Percentiles rank a stretch among this genome's conserved stretches.
phyloP scores from a whole-genome alignment of 2,888 invertebrate genomes.

The Carpatolechia fugitivella region DNA sequence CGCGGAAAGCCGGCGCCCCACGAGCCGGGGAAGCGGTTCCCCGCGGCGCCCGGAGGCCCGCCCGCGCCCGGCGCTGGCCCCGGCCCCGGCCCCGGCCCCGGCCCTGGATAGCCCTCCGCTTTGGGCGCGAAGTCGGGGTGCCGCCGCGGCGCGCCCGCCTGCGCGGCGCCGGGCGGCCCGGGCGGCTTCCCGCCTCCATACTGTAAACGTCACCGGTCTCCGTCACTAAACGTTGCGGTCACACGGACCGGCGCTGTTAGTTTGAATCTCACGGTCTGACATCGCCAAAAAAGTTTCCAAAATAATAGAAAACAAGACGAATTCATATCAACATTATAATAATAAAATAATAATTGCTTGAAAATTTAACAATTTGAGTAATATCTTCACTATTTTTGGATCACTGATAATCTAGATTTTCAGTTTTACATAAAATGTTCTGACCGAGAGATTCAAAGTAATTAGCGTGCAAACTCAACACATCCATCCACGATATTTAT shows the following conservation, averaged over 20 bases:
- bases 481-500: neutral
- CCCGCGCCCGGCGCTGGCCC: constrained; percentile 24
- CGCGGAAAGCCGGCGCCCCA: constrained; percentile 43
- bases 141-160: constrained; percentile 83
- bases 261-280: neutral
- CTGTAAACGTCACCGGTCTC: constrained; percentile 34
- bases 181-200: constrained; percentile 63
- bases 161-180: constrained; percentile 56
- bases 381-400: too few relatives aligned
- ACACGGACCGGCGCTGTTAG: neutral
- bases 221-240: constrained; percentile 10
- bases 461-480: too few relatives aligned
- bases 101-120: constrained; percentile 57
- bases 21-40: constrained; percentile 37
- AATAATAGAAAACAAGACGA: too few relatives aligned
- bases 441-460: too few relatives aligned
- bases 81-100: constrained; percentile 22
- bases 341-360: too few relatives aligned
- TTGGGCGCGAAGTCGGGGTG: constrained; percentile 88
- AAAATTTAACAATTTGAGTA: too few relatives aligned
- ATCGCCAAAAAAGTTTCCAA: too few relatives aligned
- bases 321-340: too few relatives aligned
- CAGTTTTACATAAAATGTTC: too few relatives aligned
- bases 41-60: constrained; percentile 28
- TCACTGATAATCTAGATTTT: too few relatives aligned